phyloP scores from a whole-genome alignment of 2,113 vertebrate genomes.

The Lichenostomus cassidix region DNA sequence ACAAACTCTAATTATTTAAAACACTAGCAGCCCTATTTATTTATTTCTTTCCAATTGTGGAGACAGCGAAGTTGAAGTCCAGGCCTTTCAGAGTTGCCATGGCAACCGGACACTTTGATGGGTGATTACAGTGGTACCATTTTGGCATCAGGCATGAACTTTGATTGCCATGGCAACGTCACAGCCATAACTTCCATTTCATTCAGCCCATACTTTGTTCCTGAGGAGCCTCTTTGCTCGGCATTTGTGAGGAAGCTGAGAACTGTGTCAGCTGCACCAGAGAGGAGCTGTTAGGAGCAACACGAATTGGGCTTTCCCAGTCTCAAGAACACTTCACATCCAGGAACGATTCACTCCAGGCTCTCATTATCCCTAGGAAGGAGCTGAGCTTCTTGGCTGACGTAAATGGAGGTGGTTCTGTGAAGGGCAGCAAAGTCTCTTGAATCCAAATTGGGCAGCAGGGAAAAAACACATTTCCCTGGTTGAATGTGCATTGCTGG shows the following conservation, averaged over 20 bases:
- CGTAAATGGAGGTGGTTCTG: background rate
- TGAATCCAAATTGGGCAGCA: background rate
- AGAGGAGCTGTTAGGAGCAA: background rate
- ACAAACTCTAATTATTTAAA: background rate
- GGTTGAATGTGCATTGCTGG: background rate
- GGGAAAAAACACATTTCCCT: background rate
- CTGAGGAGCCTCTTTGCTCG: background rate
- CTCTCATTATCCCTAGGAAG: background rate
- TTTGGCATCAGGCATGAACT: conserved; percentile 40
- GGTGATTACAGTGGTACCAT: conserved; percentile 12
- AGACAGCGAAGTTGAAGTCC: background rate
- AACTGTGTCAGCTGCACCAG: conserved; percentile 28
- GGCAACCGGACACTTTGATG: conserved; percentile 47
- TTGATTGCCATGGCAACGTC: conserved; percentile 61
- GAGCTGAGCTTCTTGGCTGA: background rate
- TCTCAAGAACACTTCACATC: background rate
- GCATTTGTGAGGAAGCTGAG: conserved; percentile 6
- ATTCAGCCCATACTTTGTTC: conserved; percentile 24
- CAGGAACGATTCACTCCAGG: background rate
- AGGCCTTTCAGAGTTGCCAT: conserved; percentile 27
- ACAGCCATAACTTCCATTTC: conserved; percentile 17
- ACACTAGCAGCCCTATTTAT: background rate
- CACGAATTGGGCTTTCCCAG: background rate
- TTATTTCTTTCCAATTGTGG: background rate
- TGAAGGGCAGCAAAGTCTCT: background rate